Conservation (phyloP, 2,113 vertebrate genomes). For the Brachyistius frenatus region DNA sequence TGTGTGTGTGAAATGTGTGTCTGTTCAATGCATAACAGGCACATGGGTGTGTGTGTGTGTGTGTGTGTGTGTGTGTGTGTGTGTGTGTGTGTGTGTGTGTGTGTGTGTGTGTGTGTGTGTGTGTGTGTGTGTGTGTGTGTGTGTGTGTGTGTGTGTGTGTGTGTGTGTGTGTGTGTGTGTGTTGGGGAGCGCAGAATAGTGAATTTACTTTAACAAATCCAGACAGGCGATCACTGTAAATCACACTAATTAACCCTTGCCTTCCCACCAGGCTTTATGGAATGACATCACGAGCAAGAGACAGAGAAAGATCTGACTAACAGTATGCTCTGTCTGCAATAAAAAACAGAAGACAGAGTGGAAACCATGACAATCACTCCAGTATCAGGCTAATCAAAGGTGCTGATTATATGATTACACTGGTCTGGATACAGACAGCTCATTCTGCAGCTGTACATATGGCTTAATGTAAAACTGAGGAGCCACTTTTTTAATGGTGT, state of each 20-base stretch:
- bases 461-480: no score
- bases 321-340: not conserved
- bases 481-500: no score
- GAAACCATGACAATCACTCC: not conserved
- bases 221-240: constrained; percentile 66
- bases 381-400: constrained; percentile 17
- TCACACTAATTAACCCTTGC: constrained; percentile 74
- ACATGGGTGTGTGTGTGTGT: no score
- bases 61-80: constrained; percentile 21
- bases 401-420: constrained; percentile 7
- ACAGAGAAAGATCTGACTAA: not conserved
- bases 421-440: no score
- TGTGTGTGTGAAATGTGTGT: constrained; percentile 28
- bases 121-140: constrained; percentile 18
- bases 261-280: constrained; percentile 58
- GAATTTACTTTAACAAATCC: constrained; percentile 57
- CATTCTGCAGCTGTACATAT: no score
- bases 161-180: constrained; percentile 27
- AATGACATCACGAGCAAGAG: constrained; percentile 7
- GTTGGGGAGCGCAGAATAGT: not conserved
- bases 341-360: not conserved
- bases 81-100: constrained; percentile 15
- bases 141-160: constrained; percentile 22
- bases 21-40: no score
- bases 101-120: constrained; percentile 17